Base-by-base conservation (phyloP, 2,797 vertebrate species). In the Notolabrus celidotus region DNA sequence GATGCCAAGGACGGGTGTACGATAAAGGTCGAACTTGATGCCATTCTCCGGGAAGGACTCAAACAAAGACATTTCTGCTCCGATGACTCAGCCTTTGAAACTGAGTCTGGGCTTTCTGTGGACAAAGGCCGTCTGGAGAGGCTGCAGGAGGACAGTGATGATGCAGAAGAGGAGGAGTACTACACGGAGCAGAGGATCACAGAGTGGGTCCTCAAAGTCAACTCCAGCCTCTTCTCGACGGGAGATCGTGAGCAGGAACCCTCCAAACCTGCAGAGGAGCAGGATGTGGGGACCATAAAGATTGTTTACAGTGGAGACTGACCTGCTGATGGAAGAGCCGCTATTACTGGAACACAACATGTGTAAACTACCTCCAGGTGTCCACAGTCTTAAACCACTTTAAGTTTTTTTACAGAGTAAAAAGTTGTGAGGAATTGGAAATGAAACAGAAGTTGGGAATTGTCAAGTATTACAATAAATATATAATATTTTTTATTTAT, bases 161-260 rank as follows among this genome's bases (percentile, higher is more conserved):
- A 88, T 0, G n/a, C n/a, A n/a, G 90, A 46, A 7, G 45, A 46
- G 2, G 45, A 46, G 12, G 45, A 90, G 39, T 93, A 92, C 72
- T 94, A 93, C 78, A 93, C 89, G 0, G 82, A 88, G 11, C 80
- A 92, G 77, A 92, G 85, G 83, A 95, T 95, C 67, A 39, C 77
- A 10, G 91, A 90, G 7, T 95, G 94, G 93, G 81, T 95, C 46
- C 57, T 86, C 19, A 69, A 86, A 72, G 94, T 95, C 60, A 94
- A 94, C 74, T 82, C 72, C 15, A 92, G 86, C 64, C 70, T 93
- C 20, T 94, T 95, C 70, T 83, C 85, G 5, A 57, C 66, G 10
- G 87, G 75, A 42, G 60, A 84, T 7, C 58, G 90, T 33, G 59
- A 71, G 10, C 34, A 71, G 20, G 71, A 62, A 17, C 61, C 41